Conservation (phyloP, 35 echinoderm and acorn worm species). For the Apostichopus californicus region DNA sequence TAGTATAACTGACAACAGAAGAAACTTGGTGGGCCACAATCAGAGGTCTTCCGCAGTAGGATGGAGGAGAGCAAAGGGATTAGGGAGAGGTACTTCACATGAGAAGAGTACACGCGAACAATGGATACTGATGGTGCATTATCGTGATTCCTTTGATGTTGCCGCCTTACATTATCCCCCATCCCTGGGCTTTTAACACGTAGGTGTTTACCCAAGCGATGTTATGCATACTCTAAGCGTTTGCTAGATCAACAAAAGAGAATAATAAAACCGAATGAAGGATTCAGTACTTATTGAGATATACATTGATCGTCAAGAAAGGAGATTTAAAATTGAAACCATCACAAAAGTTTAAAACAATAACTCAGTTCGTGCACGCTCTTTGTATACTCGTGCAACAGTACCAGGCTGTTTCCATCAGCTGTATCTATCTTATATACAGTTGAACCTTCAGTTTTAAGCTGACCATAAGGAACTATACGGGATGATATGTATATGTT, state of each 20-base stretch:
- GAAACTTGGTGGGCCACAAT: not conserved
- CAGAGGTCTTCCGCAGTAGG: not conserved
- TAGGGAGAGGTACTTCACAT: not conserved
- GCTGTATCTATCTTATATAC: no score
- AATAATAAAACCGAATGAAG: not conserved
- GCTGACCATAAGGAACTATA: no score
- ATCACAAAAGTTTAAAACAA: no score
- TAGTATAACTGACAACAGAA: not conserved
- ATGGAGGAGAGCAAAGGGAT: constrained; percentile 15
- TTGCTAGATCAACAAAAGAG: constrained; percentile 19
- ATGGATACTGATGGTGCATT: constrained; percentile 17
- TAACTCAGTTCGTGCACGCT: no score
- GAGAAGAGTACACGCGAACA: constrained; percentile 27
- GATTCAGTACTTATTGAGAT: no score
- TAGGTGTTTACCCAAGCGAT: constrained; percentile 28
- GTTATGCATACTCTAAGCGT: not conserved
- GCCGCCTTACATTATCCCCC: constrained; percentile 15
- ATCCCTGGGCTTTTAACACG: constrained; percentile 40
- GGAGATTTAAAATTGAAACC: no score
- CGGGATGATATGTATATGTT: no score
- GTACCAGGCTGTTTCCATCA: no score
- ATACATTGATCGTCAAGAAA: no score
- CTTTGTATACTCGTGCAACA: no score
- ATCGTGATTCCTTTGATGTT: constrained; percentile 32
- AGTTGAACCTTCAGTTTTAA: no score